Conservation (phyloP, 2,888 invertebrate species). For the Eulithis prunata region DNA sequence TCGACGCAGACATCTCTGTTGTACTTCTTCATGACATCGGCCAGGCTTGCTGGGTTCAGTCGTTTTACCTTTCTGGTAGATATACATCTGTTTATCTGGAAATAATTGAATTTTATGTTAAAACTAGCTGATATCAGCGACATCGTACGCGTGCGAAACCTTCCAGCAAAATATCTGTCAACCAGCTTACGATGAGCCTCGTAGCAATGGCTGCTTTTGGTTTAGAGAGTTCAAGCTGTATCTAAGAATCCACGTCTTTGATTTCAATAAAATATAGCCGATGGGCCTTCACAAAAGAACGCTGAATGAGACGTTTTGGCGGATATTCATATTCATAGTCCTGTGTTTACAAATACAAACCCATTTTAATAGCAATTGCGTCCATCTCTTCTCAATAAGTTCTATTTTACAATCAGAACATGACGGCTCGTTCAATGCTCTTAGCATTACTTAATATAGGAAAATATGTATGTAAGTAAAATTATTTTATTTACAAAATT, state of each 20-base stretch:
- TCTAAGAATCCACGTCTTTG: too few species aligned
- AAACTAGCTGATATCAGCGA: too few species aligned
- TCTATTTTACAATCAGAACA: constrained; percentile 63
- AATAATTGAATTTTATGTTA: neutral
- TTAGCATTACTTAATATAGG: neutral
- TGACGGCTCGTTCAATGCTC: constrained; percentile 32
- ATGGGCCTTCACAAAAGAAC: too few species aligned
- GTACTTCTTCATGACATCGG: constrained; percentile 56
- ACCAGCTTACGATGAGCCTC: too few species aligned
- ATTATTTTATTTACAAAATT: constrained; percentile 9
- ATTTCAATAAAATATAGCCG: too few species aligned
- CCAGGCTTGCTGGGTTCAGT: constrained; percentile 46
- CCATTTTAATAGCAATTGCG: constrained; percentile 60
- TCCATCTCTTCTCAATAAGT: constrained; percentile 56
- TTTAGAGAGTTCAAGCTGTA: too few species aligned
- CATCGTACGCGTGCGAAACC: too few species aligned
- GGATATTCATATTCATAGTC: too few species aligned
- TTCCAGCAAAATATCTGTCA: too few species aligned
- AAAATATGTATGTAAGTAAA: neutral
- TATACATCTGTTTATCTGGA: constrained; percentile 62
- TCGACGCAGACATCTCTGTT: constrained; percentile 53
- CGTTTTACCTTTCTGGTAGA: constrained; percentile 34
- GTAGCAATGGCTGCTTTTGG: too few species aligned
- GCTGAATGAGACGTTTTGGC: too few species aligned
- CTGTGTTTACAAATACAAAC: constrained; percentile 42